phyloP scores from a whole-genome alignment of 2,888 invertebrate species.

The Brassicogethes aeneus region DNA sequence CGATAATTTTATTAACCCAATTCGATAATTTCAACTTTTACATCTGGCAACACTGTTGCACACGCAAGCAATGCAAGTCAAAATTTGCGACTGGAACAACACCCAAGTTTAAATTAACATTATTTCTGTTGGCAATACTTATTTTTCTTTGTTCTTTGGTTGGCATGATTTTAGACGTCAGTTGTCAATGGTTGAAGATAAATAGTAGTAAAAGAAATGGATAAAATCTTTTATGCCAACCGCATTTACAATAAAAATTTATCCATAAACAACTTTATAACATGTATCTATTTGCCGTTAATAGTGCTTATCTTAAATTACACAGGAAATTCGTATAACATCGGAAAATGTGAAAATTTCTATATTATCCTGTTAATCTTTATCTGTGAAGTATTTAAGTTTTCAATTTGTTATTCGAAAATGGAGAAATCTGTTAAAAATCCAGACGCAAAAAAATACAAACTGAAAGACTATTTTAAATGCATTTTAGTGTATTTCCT shows the following conservation, averaged over 20 bases:
- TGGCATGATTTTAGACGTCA: too few species aligned
- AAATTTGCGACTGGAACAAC: too few species aligned
- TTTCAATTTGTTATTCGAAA: constrained; percentile 15
- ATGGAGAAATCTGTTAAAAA: constrained; percentile 29
- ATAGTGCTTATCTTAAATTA: constrained; percentile 49
- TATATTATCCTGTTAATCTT: constrained; percentile 36
- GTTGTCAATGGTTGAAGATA: too few species aligned
- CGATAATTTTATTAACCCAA: too few species aligned
- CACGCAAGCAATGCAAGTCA: too few species aligned
- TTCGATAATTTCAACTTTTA: too few species aligned
- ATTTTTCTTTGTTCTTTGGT: too few species aligned
- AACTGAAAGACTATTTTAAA: constrained; percentile 36
- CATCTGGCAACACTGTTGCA: too few species aligned
- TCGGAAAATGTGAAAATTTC: constrained; percentile 47
- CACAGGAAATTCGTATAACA: constrained; percentile 49
- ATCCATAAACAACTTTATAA: constrained; percentile 36
- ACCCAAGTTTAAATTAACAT: too few species aligned
- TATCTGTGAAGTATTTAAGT: constrained; percentile 49
- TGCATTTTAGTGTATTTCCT: constrained; percentile 41
- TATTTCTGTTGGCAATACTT: too few species aligned
- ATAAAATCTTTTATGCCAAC: constrained; percentile 9
- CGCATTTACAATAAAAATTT: constrained; percentile 11
- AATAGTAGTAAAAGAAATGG: constrained; percentile 9
- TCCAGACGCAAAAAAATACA: constrained; percentile 26
- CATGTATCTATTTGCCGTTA: constrained; percentile 54